These are phyloP conservation scores for Artibeus jamaicensis DNA, from an alignment of 2,797 vertebrate genomes.

Conservation along the genomic window DNA sequence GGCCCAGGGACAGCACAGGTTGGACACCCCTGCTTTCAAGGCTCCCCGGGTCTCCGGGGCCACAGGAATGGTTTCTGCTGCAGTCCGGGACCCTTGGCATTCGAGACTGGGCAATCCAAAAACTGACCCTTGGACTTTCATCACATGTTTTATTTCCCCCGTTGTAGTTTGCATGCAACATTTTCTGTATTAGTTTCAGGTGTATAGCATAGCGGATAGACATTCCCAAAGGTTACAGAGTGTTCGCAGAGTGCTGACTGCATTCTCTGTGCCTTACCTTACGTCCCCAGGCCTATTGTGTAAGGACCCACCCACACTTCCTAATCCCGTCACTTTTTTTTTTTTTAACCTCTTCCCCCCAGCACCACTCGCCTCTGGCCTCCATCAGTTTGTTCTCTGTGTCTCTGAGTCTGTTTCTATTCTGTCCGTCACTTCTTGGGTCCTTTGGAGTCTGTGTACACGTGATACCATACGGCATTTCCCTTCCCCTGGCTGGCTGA, in stretches of 20 bases:
- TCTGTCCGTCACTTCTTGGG: neutral
- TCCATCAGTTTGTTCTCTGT: neutral
- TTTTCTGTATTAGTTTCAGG: neutral
- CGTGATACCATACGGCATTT: neutral
- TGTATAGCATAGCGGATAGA: neutral
- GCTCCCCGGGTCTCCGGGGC: constrained; percentile 75
- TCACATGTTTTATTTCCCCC: constrained; percentile 22
- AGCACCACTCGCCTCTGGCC: neutral
- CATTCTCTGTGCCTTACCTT: neutral
- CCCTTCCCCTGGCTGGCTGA: neutral
- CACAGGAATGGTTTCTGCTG: constrained; percentile 64
- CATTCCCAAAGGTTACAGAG: neutral
- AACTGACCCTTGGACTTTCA: constrained; percentile 53
- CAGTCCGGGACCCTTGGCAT: constrained; percentile 64
- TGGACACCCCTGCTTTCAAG: neutral
- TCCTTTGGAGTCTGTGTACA: neutral
- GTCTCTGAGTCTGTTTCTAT: neutral
- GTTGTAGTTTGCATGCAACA: no score
- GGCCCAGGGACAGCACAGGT: no score
- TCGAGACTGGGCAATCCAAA: constrained; percentile 32
- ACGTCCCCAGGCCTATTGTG: neutral
- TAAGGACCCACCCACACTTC: neutral
- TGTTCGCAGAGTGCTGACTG: neutral
- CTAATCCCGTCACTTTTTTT: neutral
- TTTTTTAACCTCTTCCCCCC: neutral